phyloP scores from a whole-genome alignment of 1,140 invertebrate species.

The Olivierus martensii region DNA sequence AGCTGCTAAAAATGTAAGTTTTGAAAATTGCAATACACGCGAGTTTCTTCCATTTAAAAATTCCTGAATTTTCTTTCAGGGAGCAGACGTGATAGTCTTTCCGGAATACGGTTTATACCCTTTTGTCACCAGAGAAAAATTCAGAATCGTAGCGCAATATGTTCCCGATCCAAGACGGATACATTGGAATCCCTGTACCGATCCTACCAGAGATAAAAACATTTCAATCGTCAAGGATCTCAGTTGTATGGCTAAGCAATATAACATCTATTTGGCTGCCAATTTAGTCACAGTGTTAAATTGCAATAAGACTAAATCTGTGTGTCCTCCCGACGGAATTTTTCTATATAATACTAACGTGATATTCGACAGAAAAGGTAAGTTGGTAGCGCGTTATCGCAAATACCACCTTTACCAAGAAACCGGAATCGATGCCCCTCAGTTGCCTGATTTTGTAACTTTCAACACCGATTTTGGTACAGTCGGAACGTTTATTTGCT shows the following conservation, averaged over 20 bases:
- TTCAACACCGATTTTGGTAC: slow-evolving; percentile 39
- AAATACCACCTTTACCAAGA: slow-evolving; percentile 57
- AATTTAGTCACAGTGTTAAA: not conserved
- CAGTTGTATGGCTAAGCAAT: slow-evolving; percentile 5
- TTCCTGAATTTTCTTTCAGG: slow-evolving; percentile 29
- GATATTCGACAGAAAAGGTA: slow-evolving; percentile 49
- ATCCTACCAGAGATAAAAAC: not conserved
- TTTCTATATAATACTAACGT: slow-evolving; percentile 59
- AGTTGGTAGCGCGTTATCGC: slow-evolving; percentile 48
- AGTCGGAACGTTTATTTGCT: slow-evolving; percentile 61
- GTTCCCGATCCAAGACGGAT: slow-evolving; percentile 3
- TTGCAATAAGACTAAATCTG: too few relatives aligned
- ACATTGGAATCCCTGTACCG: slow-evolving; percentile 4
- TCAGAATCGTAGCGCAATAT: not conserved
- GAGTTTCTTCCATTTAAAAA: too few relatives aligned
- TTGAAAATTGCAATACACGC: too few relatives aligned
- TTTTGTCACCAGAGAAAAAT: not conserved
- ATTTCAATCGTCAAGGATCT: not conserved
- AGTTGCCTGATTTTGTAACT: slow-evolving; percentile 33
- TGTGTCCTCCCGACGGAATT: slow-evolving; percentile 28
- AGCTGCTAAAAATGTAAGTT: too few relatives aligned
- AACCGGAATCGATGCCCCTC: slow-evolving; percentile 34
- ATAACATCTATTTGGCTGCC: slow-evolving; percentile 5
- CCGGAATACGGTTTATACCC: slow-evolving; percentile 41
- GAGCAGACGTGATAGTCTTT: slow-evolving; percentile 64